Percentiles rank a stretch among this genome's conserved stretches.
Conservation (phyloP, 2,888 invertebrate species). For the Ochlodes sylvanus region DNA sequence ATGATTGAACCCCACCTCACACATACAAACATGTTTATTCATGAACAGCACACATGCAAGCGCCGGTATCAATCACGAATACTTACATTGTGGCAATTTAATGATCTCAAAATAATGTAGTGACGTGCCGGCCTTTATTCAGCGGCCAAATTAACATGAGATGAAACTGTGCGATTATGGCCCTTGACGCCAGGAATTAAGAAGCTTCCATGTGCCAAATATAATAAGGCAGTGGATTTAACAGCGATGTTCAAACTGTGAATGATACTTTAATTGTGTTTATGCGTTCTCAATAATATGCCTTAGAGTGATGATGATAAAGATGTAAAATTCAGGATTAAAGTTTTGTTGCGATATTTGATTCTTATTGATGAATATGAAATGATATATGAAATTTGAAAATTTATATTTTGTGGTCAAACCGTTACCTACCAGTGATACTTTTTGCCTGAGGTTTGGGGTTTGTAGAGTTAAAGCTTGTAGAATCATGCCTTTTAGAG, state of each 20-base stretch:
- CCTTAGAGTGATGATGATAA: neutral
- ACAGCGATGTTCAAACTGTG: conserved; percentile 26
- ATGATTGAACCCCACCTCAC: neutral
- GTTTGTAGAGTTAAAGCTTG: too few species aligned
- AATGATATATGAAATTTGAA: too few species aligned
- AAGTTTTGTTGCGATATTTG: too few species aligned
- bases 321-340: too few species aligned
- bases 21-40: conserved; percentile 3
- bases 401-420: too few species aligned
- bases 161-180: conserved; percentile 46
- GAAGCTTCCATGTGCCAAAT: conserved; percentile 46
- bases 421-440: too few species aligned
- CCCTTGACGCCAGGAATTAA: conserved; percentile 53
- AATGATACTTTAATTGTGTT: neutral
- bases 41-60: conserved; percentile 26
- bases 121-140: conserved; percentile 68
- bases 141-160: conserved; percentile 50
- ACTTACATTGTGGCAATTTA: conserved; percentile 64
- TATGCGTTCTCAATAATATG: neutral
- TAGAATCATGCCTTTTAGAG: too few species aligned
- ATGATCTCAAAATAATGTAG: conserved; percentile 79
- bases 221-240: conserved; percentile 30
- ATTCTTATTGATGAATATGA: too few species aligned
- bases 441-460: too few species aligned
- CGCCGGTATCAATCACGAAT: conserved; percentile 64